Evolutionary conservation across 2,797 vertebrate genomes (phyloP), one percentile per base, ranked within the genome.

Genomic region (Crocodylus rhombifer): DNA sequence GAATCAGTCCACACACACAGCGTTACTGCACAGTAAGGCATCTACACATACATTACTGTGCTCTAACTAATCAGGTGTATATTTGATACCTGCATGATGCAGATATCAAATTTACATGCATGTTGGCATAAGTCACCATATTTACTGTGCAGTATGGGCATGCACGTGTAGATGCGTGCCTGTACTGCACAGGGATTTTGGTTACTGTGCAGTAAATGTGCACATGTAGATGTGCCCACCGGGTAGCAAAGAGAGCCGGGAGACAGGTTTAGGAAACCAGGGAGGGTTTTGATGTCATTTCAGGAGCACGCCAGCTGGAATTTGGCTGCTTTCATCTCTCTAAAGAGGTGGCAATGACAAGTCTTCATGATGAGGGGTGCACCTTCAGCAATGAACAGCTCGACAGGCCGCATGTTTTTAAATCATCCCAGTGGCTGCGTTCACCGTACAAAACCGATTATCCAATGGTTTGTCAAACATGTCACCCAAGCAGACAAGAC

Each of bases 261-360:
- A 15, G 69, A 25, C 25, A 51, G 36, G 21, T 42, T 73, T 42
- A 73, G 69, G 33, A 42, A 4, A 5, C 23, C 7, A 23, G 69
- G 69, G 14, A 4, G 13, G 13, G 21, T 25, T 42, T 73, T 51
- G 23, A 14, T 25, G 36, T 25, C 18, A 12, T 42, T 51, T 51
- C 0, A 3, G 23, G 74, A 42, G n/a, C 18, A 1, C 1, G 1
- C 3, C n/a, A 1, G 23, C 1, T 5, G 1, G 57, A 30, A 28
- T 2, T 30, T 0, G 0, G 13, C 2, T 1, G 11, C 57, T 65
- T 60, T 65, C 1, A 73, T 73, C 14, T 1, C 1, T 4, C 0
- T 0, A 7, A 14, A 21, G 61, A 61, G 80, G 3, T 0, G 4
- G 75, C 55, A n/a, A 4, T 5, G 42, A 55, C 51, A 4, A 76